Base-by-base conservation (phyloP, 2,888 invertebrate genomes). In the Melanchra persicariae region DNA sequence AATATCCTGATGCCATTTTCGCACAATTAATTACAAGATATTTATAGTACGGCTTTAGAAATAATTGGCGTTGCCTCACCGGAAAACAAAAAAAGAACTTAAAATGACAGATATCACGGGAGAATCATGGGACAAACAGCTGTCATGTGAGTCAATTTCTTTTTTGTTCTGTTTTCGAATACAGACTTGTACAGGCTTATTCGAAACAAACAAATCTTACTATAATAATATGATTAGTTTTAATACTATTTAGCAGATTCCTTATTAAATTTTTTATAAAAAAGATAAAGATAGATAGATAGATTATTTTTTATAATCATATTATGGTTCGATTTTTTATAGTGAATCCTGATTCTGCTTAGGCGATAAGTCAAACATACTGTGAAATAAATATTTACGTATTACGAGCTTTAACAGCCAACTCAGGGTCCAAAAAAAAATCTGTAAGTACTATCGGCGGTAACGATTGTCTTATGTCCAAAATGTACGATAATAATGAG, bases 1-100 rank as follows among this genome's bases (percentile, higher is more conserved):
- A 51, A 75, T 67, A 52, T 77, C 34, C 76, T 62, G n/a, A 59
- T 59, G 37, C 24, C 49, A 26, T 58, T 52, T 75, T 19, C 49
- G 59, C 43, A 47, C 30, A 67, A 77, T 77, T 80, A 80, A 68
- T 77, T 75, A 68, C 51, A 67, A 62, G 22, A 72, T 78, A 72
- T 78, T 72, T 69, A 43, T 77, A 72, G 43, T 43, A 66, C 3
- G 19, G 12, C n/a, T n/a, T 77, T 49, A 22, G 26, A 49, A 57
- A 77, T 77, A 76, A 43, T 66, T 43, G 0, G 43, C 7, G 19
- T 34, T 47, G 7, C 10, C 7, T 24, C n/a, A 45, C 15, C 19
- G 10, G 15, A 67, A 19, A 19, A 22, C 26, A 55, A 24, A 45
- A 22, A 67, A 30, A 75, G 67, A 49, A 69, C 26, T 43, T 43